Evolutionary conservation across 2,888 invertebrate species (phyloP), one percentile per base, ranked within the genome.

Genomic region (Proisotoma minuta): DNA sequence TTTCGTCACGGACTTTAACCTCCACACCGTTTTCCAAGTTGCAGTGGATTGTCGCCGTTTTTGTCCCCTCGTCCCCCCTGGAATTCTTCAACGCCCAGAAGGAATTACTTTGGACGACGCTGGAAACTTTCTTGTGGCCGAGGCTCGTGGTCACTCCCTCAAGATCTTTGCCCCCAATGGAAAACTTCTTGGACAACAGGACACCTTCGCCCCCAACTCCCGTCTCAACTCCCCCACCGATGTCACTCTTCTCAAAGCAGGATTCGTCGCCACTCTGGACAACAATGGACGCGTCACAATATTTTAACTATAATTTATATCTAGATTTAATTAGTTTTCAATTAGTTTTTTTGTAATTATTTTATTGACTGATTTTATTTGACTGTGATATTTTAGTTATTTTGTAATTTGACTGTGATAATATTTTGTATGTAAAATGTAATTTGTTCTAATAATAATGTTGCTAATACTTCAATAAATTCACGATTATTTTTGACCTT

Each of bases 51-150:
- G 26, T 2, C 12, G 12, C 3, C 18, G 28, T 29, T 20, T 3
- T 20, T 3, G 3, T n/a, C 3, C 28, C 27, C 3, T 51, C 4
- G 8, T 51, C 3, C 5, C 26, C 3, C 2, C 12, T 4, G 51
- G 28, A 27, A 27, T 20, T 23, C 28, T 51, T 18, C 26, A n/a
- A 27, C 59, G 65, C 15, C 67, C 67, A 2, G 60, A 62, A 24
- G 65, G 69, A 20, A 39, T 70, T 22, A 27, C 34, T n/a, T 29
- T 66, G 28, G 63, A 70, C 50, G 51, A 27, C 3, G 54, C 53
- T 5, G 69, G 65, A 20, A 63, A 67, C 26, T 34, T 69, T 5
- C 20, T 68, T 2, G 53, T 70, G 15, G 58, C 57, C 22, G 63
- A 68, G 39, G 48, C 54, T 18, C n/a, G 50, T 15, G 34, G 49